Evolutionary conservation across 2,113 vertebrate species (phyloP), one percentile per base, ranked within the genome.

Genomic region (Narcine bancroftii): DNA sequence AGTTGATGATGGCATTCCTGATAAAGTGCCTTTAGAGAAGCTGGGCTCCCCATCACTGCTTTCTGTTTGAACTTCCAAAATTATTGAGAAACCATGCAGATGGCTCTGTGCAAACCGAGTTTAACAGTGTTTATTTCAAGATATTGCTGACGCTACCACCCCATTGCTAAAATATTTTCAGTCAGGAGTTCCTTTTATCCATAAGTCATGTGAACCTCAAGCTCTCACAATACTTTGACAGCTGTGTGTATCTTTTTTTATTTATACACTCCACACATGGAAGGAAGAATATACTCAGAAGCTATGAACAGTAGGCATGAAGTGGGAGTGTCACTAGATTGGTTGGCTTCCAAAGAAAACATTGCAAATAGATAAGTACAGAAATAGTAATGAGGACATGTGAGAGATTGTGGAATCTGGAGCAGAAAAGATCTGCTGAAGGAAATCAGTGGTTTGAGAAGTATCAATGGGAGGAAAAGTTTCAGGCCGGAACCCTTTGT

Each of bases 1-100:
- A 47, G 65, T 65, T 69, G 60, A 42, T 91, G 47, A 47, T 91
- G 63, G 63, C 63, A 45, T 91, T 91, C 71, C 65, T 69, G 39
- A 26, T 24, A 91, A 29, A 47, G 21, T 91, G 36, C 66, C 89
- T 66, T 45, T 39, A 29, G 26, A 15, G 11, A 91, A 42, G 39
- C 36, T 13, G 63, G 89, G 63, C 36, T 91, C 71, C 63, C 89
- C 42, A 65, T 69, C 39, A 47, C 71, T 91, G 63, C 66, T 71
- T 33, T 91, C 65, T 65, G 24, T 42, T 91, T 69, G 63, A 45
- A 91, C 89, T 91, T 69, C 89, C 69, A 69, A 89, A 42, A 91
- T 71, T 33, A 69, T 47, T 47, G 89, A 69, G 89, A 91, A 42
- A 65, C 60, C 21, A 29, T 91, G 24, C 87, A 91, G 87, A 47